A percentile compares a stretch with the other conserved stretches of the same genome.
phyloP scores from a whole-genome alignment of 2,888 invertebrate genomes.

The Tetragonula carbonaria region DNA sequence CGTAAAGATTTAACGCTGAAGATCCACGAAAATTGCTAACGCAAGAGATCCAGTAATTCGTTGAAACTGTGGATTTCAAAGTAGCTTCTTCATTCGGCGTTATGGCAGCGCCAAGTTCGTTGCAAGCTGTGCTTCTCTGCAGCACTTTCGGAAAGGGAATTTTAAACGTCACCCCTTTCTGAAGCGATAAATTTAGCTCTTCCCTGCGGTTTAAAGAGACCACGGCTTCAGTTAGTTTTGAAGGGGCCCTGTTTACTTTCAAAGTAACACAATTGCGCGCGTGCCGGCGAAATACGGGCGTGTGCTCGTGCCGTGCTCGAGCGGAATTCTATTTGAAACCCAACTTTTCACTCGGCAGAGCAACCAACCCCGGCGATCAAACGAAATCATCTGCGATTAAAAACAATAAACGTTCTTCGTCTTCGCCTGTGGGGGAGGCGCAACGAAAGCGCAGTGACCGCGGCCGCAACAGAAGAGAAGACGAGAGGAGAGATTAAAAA shows the following conservation, averaged over 20 bases:
- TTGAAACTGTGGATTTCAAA: background rate
- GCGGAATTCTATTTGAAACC: constrained; percentile 1
- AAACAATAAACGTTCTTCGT: background rate
- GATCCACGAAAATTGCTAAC: background rate
- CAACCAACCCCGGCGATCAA: too few relatives aligned
- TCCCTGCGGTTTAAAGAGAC: constrained; percentile 6
- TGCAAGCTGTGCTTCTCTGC: background rate
- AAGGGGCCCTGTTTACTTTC: constrained; percentile 26
- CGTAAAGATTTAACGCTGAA: too few relatives aligned
- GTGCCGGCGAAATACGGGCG: background rate
- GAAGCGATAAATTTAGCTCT: constrained; percentile 10
- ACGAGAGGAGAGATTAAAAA: background rate
- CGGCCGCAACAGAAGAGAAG: too few relatives aligned
- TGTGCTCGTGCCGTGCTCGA: background rate
- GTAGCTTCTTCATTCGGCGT: background rate
- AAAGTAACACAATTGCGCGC: constrained; percentile 27
- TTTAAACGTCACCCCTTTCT: constrained; percentile 10
- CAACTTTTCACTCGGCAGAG: background rate
- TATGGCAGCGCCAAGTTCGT: background rate
- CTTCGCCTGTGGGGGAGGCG: background rate
- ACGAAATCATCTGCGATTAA: background rate
- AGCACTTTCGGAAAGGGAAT: constrained; percentile 14
- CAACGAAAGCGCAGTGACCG: background rate
- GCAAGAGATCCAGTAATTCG: background rate
- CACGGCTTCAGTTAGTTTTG: constrained; percentile 9